phyloP scores from a whole-genome alignment of 2,113 vertebrate species.

The Platanista minor region DNA sequence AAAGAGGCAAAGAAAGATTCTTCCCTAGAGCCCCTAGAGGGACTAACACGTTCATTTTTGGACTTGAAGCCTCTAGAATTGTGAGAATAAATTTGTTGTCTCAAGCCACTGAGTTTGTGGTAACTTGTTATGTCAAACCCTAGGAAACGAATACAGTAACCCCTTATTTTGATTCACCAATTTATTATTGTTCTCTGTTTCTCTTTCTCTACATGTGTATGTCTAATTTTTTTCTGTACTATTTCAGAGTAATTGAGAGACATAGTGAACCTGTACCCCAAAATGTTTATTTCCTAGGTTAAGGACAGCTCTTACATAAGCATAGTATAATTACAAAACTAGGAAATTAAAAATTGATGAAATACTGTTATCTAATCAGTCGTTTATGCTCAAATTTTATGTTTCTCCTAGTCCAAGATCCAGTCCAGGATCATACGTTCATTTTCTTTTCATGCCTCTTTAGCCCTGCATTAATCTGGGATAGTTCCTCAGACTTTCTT shows the following conservation, averaged over 20 bases:
- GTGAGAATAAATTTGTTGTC: background rate
- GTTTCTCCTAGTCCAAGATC: background rate
- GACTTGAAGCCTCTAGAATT: background rate
- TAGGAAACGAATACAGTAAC: background rate
- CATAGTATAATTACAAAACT: background rate
- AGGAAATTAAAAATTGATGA: background rate
- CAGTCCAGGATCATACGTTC: background rate
- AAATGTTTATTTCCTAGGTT: background rate
- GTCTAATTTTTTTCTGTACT: background rate
- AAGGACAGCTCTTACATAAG: background rate
- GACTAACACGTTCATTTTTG: too few relatives aligned
- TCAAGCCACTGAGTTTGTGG: background rate
- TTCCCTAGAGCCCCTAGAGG: too few relatives aligned
- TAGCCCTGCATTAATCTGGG: background rate
- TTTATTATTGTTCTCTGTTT: background rate
- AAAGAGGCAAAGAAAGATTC: too few relatives aligned
- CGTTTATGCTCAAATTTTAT: background rate
- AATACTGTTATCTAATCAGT: background rate
- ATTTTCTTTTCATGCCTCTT: background rate
- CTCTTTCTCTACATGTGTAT: background rate
- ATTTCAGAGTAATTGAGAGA: background rate
- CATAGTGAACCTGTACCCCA: background rate
- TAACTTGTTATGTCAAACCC: background rate
- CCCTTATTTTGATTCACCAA: background rate
- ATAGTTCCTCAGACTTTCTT: background rate